Percentiles rank a stretch among this genome's conserved stretches.
Conservation (phyloP, 2,888 invertebrate genomes). For the Scotopteryx bipunctaria region DNA sequence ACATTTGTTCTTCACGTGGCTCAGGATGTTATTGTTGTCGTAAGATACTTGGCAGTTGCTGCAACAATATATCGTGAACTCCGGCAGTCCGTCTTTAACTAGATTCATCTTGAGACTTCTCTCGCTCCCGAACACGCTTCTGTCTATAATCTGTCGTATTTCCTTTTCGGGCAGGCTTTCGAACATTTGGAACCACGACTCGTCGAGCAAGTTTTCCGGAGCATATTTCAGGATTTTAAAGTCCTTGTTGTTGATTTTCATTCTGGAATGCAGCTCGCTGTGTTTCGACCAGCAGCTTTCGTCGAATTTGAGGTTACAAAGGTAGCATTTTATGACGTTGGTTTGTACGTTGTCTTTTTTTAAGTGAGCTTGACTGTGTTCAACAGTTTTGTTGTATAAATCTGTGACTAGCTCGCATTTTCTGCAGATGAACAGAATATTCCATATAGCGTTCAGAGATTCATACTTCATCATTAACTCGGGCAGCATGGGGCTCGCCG, state of each 20-base stretch:
- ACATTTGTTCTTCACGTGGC: slow-evolving; percentile 21
- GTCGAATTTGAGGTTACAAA: slow-evolving; percentile 54
- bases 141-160: slow-evolving; percentile 43
- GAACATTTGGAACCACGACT: slow-evolving; percentile 54
- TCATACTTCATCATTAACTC: slow-evolving; percentile 56
- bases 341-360: slow-evolving; percentile 37
- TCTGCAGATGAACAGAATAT: slow-evolving; percentile 54
- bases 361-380: slow-evolving; percentile 58
- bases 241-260: slow-evolving; percentile 29
- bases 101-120: slow-evolving; percentile 45
- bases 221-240: slow-evolving; percentile 54
- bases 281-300: slow-evolving; percentile 47
- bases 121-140: slow-evolving; percentile 46
- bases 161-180: slow-evolving; percentile 41
- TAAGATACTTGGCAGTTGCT: slow-evolving; percentile 40
- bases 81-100: slow-evolving; percentile 42
- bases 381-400: slow-evolving; percentile 55
- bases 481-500: slow-evolving; percentile 29
- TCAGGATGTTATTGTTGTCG: slow-evolving; percentile 20
- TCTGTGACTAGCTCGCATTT: slow-evolving; percentile 50
- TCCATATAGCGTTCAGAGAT: slow-evolving; percentile 53
- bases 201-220: slow-evolving; percentile 42
- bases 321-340: slow-evolving; percentile 43
- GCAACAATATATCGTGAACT: slow-evolving; percentile 50
- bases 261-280: slow-evolving; percentile 43